These are phyloP conservation scores for Heliothis peltigera DNA, from an alignment of 2,888 invertebrate genomes.

Conservation along the genomic window DNA sequence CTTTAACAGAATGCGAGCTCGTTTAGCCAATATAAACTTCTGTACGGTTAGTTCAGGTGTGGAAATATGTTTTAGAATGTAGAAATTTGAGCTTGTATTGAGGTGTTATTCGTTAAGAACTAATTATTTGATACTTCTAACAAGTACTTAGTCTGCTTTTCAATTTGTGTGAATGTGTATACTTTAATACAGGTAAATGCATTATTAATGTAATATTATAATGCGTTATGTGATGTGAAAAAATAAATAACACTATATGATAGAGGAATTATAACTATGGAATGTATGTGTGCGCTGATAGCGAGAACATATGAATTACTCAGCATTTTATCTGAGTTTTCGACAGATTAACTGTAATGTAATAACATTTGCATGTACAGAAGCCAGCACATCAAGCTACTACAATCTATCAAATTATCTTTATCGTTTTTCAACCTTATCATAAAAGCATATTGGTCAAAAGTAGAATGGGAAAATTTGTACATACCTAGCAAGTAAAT, in stretches of 20 bases:
- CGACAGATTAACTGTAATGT: constrained; percentile 22
- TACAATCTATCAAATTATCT: too few relatives aligned
- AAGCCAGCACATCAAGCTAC: too few relatives aligned
- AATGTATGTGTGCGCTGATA: constrained; percentile 30
- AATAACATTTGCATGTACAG: too few relatives aligned
- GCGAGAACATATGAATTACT: constrained; percentile 16
- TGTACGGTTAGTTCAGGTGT: neutral
- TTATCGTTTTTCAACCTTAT: too few relatives aligned
- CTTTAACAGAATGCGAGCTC: neutral
- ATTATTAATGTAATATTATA: too few relatives aligned
- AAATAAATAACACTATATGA: neutral
- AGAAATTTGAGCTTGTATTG: neutral
- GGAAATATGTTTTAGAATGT: neutral
- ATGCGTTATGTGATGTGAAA: too few relatives aligned
- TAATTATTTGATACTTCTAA: neutral
- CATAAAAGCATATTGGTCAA: too few relatives aligned
- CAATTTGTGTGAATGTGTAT: too few relatives aligned
- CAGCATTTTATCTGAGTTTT: constrained; percentile 23
- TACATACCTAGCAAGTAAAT: too few relatives aligned
- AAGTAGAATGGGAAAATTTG: too few relatives aligned
- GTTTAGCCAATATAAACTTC: constrained; percentile 2
- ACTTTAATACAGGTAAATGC: too few relatives aligned
- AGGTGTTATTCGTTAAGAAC: neutral
- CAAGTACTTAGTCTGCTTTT: neutral
- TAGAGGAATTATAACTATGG: constrained; percentile 2